Evolutionary conservation across 2,888 invertebrate genomes (phyloP), one percentile per base, ranked within the genome.

Genomic region (Melanchra persicariae): DNA sequence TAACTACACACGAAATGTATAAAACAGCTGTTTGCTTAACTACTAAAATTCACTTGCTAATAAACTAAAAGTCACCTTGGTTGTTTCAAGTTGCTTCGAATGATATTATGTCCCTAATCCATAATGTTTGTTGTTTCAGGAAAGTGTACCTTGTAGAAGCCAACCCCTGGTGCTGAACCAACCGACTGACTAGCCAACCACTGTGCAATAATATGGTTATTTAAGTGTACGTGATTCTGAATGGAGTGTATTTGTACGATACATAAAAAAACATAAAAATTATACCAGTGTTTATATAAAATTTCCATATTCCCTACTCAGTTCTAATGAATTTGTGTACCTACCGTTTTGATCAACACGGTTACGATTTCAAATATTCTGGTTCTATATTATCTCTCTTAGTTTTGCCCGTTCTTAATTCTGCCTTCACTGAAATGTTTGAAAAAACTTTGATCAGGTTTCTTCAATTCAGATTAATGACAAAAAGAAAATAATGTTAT

Each of bases 91-190:
- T 34, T 19, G 12, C 24, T 52, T 22, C 22, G 2, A 52, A 22
- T 51, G 6, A 24, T 2, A 47, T 24, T 2, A 47, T 24, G 0
- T 34, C 19, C 45, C 24, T 68, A 12, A 65, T 24, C 12, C n/a
- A 24, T 49, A 1, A 24, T 66, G 17, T 65, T 60, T 45, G 22
- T 81, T 81, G 70, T 85, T 85, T 19, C 82, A 85, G 85, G 52
- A 61, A 9, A 65, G 58, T 73, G 22, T 82, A 82, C 71, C 1
- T 45, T 51, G 68, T 82, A 43, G 76, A 77, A 22, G 4, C 73
- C 26, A 60, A 84, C n/a, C 80, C 82, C 68, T 82, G 83, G 79
- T 85, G 85, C 74, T 85, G 61, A 85, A 54, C 64, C 59, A 68
- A 70, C 19, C 66, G 85, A 84, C 85, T 83, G 83, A 84, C 47